Evolutionary conservation across 2,888 invertebrate species (phyloP), one percentile per base, ranked within the genome.

Genomic region (Tinea trinotella): DNA sequence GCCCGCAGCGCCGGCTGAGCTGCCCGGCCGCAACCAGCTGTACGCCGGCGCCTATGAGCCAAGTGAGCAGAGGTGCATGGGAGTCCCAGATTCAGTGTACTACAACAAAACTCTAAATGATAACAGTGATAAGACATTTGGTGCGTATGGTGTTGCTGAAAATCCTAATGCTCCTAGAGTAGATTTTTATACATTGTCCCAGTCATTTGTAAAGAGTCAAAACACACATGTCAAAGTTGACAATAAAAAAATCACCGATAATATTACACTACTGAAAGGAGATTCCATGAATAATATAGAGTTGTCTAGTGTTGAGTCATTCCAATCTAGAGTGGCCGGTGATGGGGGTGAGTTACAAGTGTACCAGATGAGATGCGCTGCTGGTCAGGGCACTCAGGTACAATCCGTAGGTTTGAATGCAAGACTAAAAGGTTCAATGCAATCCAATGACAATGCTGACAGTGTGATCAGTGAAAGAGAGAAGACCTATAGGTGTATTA

Each of bases 401-500:
- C 34, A 9, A 10, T 15, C 53, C 2, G 9, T 24, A 12, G 12
- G 15, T 3, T 15, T 17, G 53, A 17, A 30, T 22, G 7, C 22
- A n/a, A 22, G 49, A 10, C 49, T 49, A 17, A 15, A 34, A 20
- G 13, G 12, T 19, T 20, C 18, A 12, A 22, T 20, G 10, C 17
- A 5, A 4, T 19, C n/a, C n/a, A 7, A 13, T 4, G 46, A 46
- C 19, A 19, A 46, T 46, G 17, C 15, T 2, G n/a, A 46, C 6
- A 46, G 19, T 46, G 13, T 64, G 77, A 58, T 70, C 71, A 44
- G 68, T 74, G 57, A 17, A n/a, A 46, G 13, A 13, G 74, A 73
- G 49, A 83, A 82, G 60, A 76, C 75, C 67, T 80, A 73, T 18
- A 40, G 44, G 17, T 12, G 56, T 75, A 75, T 85, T 65, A 86